phyloP scores from a whole-genome alignment of 2,888 invertebrate genomes.

The Notodonta dromedarius region DNA sequence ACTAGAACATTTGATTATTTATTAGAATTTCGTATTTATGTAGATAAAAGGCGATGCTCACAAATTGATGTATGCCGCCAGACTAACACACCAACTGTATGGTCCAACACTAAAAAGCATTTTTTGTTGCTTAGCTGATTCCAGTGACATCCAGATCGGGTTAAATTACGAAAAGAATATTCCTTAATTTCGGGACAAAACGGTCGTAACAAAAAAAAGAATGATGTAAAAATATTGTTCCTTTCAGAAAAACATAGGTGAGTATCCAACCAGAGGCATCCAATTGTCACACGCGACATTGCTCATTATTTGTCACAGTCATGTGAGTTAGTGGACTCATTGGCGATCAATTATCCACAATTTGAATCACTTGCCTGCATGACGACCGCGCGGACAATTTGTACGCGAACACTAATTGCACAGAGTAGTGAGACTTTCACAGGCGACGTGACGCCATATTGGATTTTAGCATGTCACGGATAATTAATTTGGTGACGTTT shows the following conservation, averaged over 20 bases:
- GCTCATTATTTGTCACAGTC: slow-evolving; percentile 59
- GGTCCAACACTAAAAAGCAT: no score
- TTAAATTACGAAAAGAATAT: no score
- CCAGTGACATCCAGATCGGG: no score
- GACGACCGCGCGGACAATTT: slow-evolving; percentile 62
- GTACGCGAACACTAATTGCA: slow-evolving; percentile 70
- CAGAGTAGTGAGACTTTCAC: slow-evolving; percentile 64
- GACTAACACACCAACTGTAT: no score
- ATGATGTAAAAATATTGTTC: no score
- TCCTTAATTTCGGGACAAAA: no score
- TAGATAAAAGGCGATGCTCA: background rate
- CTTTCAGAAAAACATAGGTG: slow-evolving; percentile 13
- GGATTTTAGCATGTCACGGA: slow-evolving; percentile 51
- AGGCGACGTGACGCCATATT: slow-evolving; percentile 33
- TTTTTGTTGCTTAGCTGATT: no score
- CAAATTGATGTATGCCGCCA: no score
- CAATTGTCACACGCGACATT: slow-evolving; percentile 43
- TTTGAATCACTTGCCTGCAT: slow-evolving; percentile 71
- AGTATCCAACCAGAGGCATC: slow-evolving; percentile 33
- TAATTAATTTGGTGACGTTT: slow-evolving; percentile 55
- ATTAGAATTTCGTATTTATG: background rate
- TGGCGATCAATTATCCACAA: slow-evolving; percentile 77
- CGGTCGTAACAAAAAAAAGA: no score
- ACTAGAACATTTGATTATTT: background rate
- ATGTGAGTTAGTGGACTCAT: slow-evolving; percentile 64